A percentile compares a stretch with the other conserved stretches of the same genome.
These are phyloP conservation scores for Todus mexicanus DNA, from an alignment of 2,797 vertebrate genomes.

Conservation along the genomic window DNA sequence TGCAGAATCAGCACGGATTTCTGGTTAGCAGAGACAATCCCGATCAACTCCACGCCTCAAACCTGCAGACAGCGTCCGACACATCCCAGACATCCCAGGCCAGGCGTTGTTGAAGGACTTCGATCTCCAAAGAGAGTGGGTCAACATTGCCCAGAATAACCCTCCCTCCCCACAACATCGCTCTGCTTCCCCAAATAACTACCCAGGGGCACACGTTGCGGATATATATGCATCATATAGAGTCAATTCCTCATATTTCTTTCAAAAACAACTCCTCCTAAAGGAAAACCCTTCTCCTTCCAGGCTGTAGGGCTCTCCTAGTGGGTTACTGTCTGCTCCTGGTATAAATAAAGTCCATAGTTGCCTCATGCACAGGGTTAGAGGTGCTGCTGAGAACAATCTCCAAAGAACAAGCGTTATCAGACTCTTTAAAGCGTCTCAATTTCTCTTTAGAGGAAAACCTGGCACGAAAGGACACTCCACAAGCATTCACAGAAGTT, in stretches of 20 bases:
- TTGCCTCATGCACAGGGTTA: rapidly evolving
- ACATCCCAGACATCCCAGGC: not conserved
- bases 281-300: not conserved
- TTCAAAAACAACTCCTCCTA: not conserved
- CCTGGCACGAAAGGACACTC: not conserved
- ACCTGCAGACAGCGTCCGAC: not conserved
- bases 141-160: not conserved
- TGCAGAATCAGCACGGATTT: not conserved
- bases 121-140: not conserved
- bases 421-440: not conserved
- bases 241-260: not conserved
- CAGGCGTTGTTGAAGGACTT: not conserved
- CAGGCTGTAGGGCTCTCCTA: not conserved
- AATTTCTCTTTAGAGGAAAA: not conserved
- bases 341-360: not conserved
- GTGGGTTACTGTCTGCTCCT: not conserved
- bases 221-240: rapidly evolving
- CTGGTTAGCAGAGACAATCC: not conserved
- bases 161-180: not conserved
- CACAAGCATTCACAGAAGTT: not conserved
- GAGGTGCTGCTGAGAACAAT: not conserved
- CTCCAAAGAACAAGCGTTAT: not conserved
- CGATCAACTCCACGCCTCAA: not conserved
- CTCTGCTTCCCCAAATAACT: not conserved
- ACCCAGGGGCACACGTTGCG: not conserved